These are phyloP conservation scores for Nephrotoma flavescens DNA, from an alignment of 2,888 invertebrate genomes.

Conservation along the genomic window DNA sequence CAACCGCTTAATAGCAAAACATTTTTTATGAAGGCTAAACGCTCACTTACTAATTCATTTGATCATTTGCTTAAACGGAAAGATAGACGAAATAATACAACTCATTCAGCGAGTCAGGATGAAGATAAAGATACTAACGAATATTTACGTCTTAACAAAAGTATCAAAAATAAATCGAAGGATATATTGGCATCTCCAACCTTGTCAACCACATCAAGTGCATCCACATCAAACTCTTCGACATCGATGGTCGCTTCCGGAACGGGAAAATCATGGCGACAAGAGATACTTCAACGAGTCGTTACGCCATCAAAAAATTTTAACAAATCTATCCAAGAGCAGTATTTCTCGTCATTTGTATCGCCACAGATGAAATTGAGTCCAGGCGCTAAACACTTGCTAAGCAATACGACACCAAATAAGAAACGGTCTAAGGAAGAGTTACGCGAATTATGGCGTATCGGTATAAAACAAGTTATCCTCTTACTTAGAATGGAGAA, in stretches of 20 bases:
- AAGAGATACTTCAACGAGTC: slow-evolving; percentile 69
- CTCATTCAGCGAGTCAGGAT: not conserved
- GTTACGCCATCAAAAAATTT: slow-evolving; percentile 43
- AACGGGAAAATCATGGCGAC: slow-evolving; percentile 50
- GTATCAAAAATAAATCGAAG: not conserved
- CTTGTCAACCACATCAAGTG: not conserved
- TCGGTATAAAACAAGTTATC: slow-evolving; percentile 88
- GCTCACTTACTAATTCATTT: slow-evolving; percentile 70
- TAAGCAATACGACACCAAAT: slow-evolving; percentile 8
- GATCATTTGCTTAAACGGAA: slow-evolving; percentile 68
- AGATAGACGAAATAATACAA: slow-evolving; percentile 37
- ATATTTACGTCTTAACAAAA: not conserved
- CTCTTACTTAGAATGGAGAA: slow-evolving; percentile 89
- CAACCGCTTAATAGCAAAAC: slow-evolving; percentile 67
- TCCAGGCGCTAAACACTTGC: not conserved
- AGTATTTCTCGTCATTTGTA: not conserved
- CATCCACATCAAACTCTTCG: not conserved
- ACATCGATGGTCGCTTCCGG: not conserved
- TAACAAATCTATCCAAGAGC: slow-evolving; percentile 9
- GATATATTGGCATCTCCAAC: not conserved
- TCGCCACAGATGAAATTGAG: not conserved
- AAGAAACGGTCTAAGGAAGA: slow-evolving; percentile 49
- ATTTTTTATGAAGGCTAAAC: slow-evolving; percentile 76
- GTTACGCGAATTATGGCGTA: slow-evolving; percentile 72
- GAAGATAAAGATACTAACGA: not conserved